These are phyloP conservation scores for Hirtodrosophila duncani DNA, from an alignment of 2,888 invertebrate genomes.

Conservation along the genomic window DNA sequence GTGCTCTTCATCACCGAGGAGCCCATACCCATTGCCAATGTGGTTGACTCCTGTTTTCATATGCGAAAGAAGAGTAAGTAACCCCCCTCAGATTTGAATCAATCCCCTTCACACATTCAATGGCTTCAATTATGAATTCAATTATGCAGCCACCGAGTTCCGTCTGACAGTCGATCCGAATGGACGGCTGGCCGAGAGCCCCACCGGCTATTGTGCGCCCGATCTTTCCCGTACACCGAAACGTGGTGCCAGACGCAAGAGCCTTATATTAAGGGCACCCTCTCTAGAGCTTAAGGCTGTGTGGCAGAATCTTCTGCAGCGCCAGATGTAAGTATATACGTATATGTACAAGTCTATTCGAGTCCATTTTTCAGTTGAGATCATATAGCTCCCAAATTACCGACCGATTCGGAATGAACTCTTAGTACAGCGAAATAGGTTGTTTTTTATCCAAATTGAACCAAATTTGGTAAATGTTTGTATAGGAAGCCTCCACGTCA, in stretches of 20 bases:
- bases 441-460: too few relatives aligned
- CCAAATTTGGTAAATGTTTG: too few relatives aligned
- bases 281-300: constrained; percentile 91
- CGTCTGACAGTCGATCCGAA: constrained; percentile 86
- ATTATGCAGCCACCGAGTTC: constrained; percentile 88
- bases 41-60: constrained; percentile 91
- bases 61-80: constrained; percentile 88
- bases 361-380: too few relatives aligned
- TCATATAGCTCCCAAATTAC: too few relatives aligned
- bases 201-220: constrained; percentile 86
- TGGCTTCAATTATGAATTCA: not conserved
- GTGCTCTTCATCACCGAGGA: constrained; percentile 93
- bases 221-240: constrained; percentile 82
- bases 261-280: constrained; percentile 87
- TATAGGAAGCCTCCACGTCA: too few relatives aligned
- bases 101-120: not conserved
- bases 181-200: constrained; percentile 83
- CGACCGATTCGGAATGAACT: too few relatives aligned
- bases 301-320: constrained; percentile 92
- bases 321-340: constrained; percentile 86
- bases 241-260: constrained; percentile 83
- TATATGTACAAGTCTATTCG: not conserved
- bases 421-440: too few relatives aligned
- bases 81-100: too few relatives aligned
- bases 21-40: constrained; percentile 86